Base-by-base conservation (phyloP, 1,140 invertebrate species). In the Neuroterus valhalla region DNA sequence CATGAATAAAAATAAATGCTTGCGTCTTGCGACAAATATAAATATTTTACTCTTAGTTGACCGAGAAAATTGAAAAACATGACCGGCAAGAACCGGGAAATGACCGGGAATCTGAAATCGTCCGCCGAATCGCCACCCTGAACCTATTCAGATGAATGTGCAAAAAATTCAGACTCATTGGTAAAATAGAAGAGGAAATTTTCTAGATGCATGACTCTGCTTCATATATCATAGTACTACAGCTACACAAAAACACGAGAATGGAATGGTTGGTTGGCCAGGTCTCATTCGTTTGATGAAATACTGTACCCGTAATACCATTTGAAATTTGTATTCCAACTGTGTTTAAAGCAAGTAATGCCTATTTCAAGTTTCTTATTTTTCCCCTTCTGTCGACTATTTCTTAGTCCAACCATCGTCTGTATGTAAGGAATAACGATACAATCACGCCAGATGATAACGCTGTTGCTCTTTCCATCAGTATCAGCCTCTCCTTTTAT, bases 401-500 rank as follows among this genome's bases (percentile, higher is more conserved):
- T 62, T 62, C 31, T 11, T 38, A 6, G n/a, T 62, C 15, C 31
- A 23, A 1, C 15, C 26, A 62, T 6, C 23, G 14, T 62, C 8
- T 31, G 23, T 62, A 26, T 21, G 12, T 31, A 38, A 62, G 26
- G 55, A 62, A 14, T 62, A 62, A 62, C 3, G 55, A 62, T 62
- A 62, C 26, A 62, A 62, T 62, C 55, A 62, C 26, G 55, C 26
- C 31, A 17, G 55, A 62, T 15, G 55, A 62, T 62, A 23, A 62
- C 55, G 26, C 55, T 62, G 26, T 62, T 62, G 23, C 55, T 14
- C 55, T 55, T 23, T 62, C 14, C 23, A 31, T 31, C 55, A 62
- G 14, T 62, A 55, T 15, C 17, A n/a, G 14, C 23, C 11, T 62
- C 55, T 62, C 31, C 0, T 31, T 38, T 31, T 14, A 62, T n/a